Percentiles rank a stretch among this genome's conserved stretches.
Evolutionary conservation across 2,888 invertebrate species (phyloP).

Genomic region (Polydrusus pterygomalis): DNA sequence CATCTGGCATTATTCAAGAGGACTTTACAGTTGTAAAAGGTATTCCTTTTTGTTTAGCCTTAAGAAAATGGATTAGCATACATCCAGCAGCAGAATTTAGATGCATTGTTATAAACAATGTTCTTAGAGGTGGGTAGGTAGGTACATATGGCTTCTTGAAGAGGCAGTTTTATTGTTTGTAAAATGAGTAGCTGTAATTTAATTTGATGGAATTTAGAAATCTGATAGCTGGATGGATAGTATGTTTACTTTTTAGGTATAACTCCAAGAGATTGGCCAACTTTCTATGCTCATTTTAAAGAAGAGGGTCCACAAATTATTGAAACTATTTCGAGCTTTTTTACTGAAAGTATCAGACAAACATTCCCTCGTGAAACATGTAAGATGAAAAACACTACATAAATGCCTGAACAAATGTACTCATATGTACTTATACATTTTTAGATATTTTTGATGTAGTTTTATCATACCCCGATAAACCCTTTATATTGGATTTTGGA

Average conservation of each 20-base stretch:
- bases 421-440: constrained; percentile 35
- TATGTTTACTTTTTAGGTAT: constrained; percentile 61
- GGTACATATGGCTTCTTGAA: neutral
- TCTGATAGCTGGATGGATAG: too few relatives aligned
- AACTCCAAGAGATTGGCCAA: constrained; percentile 70
- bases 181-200: too few relatives aligned
- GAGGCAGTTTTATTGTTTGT: too few relatives aligned
- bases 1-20: constrained; percentile 65
- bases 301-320: constrained; percentile 67
- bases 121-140: constrained; percentile 66
- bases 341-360: constrained; percentile 62
- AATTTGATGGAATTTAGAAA: too few relatives aligned
- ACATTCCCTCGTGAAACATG: constrained; percentile 65
- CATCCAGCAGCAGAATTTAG: constrained; percentile 70
- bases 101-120: constrained; percentile 68
- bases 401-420: neutral
- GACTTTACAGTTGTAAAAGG: constrained; percentile 65
- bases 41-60: constrained; percentile 64
- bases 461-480: constrained; percentile 64
- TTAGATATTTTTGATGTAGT: constrained; percentile 67
- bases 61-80: constrained; percentile 68
- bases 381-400: constrained; percentile 56
- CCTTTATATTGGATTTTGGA: constrained; percentile 67
- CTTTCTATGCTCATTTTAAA: constrained; percentile 68
- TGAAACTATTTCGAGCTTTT: constrained; percentile 64